Conservation (phyloP, 2,113 vertebrate genomes). For the Alethe diademata region DNA sequence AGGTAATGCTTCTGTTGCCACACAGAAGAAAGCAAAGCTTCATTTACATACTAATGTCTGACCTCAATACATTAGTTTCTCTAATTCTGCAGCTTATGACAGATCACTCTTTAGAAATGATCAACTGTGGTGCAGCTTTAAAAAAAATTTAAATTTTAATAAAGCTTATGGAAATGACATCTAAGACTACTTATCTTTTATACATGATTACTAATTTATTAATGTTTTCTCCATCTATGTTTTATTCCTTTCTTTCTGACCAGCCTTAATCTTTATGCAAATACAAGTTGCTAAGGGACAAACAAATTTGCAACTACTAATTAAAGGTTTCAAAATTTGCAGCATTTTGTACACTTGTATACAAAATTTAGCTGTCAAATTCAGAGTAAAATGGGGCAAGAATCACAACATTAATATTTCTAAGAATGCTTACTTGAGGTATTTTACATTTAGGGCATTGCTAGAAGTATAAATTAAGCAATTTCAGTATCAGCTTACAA, state of each 20-base stretch:
- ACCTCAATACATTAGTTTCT: constrained; percentile 34
- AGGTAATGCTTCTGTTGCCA: constrained; percentile 19
- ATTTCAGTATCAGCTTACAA: constrained; percentile 38
- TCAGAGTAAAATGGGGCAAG: background rate
- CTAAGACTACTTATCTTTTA: constrained; percentile 41
- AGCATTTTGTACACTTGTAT: background rate
- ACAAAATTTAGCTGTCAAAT: background rate
- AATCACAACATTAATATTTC: background rate
- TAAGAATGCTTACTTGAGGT: background rate
- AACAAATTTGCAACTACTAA: constrained; percentile 63
- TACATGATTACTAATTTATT: constrained; percentile 21
- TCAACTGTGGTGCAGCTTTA: constrained; percentile 18
- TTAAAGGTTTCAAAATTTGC: constrained; percentile 47
- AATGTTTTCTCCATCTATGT: constrained; percentile 8
- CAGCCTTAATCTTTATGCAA: constrained; percentile 64
- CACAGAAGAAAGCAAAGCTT: constrained; percentile 18
- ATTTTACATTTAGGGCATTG: constrained; percentile 31
- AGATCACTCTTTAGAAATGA: constrained; percentile 43
- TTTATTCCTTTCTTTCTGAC: constrained; percentile 42
- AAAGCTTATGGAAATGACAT: constrained; percentile 23
- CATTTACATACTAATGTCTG: constrained; percentile 49
- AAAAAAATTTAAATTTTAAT: constrained; percentile 45
- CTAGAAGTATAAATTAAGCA: constrained; percentile 48
- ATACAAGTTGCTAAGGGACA: constrained; percentile 44
- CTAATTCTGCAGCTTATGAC: constrained; percentile 29